Evolutionary conservation across 2,113 vertebrate species (phyloP).

Genomic region (Macroglossus sobrinus): DNA sequence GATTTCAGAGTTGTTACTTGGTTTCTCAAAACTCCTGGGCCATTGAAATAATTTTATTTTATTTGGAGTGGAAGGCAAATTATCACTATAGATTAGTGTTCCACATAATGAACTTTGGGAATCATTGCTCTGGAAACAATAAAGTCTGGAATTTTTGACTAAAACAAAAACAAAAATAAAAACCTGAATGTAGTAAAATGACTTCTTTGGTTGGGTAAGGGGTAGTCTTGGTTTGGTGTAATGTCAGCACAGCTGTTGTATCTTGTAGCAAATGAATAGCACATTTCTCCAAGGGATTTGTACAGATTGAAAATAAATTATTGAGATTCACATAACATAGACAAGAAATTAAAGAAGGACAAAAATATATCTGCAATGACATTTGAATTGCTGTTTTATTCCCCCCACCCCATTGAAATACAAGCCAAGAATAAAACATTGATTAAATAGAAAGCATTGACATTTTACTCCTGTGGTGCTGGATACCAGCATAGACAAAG

Average conservation of each 20-base stretch:
- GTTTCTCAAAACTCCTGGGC: background rate
- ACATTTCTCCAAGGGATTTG: constrained; percentile 53
- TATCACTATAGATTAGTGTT: background rate
- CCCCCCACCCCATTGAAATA: constrained; percentile 67
- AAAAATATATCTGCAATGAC: constrained; percentile 48
- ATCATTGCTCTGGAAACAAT: background rate
- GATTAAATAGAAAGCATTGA: constrained; percentile 81
- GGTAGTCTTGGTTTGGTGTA: background rate
- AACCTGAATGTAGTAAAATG: background rate
- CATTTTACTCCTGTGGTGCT: constrained; percentile 76
- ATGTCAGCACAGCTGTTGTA: constrained; percentile 43
- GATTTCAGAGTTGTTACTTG: background rate
- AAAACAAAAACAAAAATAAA: background rate
- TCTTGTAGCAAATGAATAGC: constrained; percentile 35
- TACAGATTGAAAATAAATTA: constrained; percentile 59
- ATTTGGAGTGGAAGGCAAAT: background rate
- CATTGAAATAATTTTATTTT: background rate
- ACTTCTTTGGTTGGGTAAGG: background rate
- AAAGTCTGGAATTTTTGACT: background rate
- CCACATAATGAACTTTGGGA: background rate
- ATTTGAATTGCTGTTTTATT: constrained; percentile 66
- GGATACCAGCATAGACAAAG: constrained; percentile 83
- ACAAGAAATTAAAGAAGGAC: constrained; percentile 29
- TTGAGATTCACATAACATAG: constrained; percentile 53
- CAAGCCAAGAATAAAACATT: constrained; percentile 71